phyloP scores from a whole-genome alignment of 2,113 vertebrate genomes.

The Galemys pyrenaicus region DNA sequence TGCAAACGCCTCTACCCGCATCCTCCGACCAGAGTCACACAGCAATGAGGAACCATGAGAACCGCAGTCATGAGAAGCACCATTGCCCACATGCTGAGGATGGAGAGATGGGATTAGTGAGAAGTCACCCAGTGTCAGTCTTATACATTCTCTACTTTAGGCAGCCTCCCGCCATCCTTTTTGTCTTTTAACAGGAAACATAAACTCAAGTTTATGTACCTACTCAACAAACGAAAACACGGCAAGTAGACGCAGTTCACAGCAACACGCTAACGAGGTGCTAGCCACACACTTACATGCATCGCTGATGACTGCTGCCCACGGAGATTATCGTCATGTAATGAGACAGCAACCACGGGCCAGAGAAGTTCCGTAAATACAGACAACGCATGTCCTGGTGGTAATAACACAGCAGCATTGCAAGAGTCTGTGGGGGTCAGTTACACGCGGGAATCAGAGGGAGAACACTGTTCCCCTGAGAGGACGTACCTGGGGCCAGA shows the following conservation, averaged over 20 bases:
- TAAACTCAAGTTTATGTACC: neutral
- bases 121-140: neutral
- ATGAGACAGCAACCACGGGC: neutral
- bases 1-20: neutral
- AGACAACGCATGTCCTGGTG: neutral
- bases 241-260: neutral
- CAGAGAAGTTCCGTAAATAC: neutral
- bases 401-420: neutral
- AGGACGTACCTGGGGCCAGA: neutral
- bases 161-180: neutral
- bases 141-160: neutral
- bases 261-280: neutral
- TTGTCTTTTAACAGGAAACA: neutral
- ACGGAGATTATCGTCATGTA: neutral
- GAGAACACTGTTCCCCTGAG: no score
- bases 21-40: neutral
- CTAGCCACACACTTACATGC: neutral
- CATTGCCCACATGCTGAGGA: neutral
- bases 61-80: neutral
- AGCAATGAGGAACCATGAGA: neutral
- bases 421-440: neutral
- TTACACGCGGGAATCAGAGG: no score
- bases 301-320: neutral
- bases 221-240: neutral
- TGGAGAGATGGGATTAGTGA: neutral